Conservation (phyloP, 1,140 invertebrate species). For the Drosophila jambulina region DNA sequence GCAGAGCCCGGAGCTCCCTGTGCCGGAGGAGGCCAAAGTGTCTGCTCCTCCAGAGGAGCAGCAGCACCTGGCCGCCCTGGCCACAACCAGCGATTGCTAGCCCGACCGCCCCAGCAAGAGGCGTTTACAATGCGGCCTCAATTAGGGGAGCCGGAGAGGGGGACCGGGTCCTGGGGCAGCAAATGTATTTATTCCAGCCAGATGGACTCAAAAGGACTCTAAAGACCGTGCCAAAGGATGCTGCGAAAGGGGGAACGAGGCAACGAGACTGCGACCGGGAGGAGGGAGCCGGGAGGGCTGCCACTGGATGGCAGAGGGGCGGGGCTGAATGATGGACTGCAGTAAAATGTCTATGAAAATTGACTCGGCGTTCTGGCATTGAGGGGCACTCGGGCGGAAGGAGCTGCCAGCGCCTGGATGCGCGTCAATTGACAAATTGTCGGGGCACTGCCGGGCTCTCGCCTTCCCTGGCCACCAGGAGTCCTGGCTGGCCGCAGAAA, state of each 20-base stretch:
- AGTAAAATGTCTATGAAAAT: slow-evolving; percentile 72
- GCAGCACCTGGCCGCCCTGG: not conserved
- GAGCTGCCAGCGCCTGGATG: slow-evolving; percentile 72
- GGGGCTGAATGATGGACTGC: slow-evolving; percentile 45
- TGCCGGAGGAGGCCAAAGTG: not conserved
- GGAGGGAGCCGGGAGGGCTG: not conserved
- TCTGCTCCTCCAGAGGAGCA: not conserved
- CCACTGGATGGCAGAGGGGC: not conserved
- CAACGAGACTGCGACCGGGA: not conserved
- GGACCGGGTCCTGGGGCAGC: slow-evolving; percentile 34
- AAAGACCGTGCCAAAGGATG: slow-evolving; percentile 46
- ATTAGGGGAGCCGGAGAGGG: not conserved
- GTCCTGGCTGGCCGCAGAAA: slow-evolving; percentile 25
- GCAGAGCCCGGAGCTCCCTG: not conserved
- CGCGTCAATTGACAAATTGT: slow-evolving; percentile 80
- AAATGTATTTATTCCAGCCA: slow-evolving; percentile 79
- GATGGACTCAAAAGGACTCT: slow-evolving; percentile 74
- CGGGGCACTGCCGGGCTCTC: slow-evolving; percentile 3
- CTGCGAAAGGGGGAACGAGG: not conserved
- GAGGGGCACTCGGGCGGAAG: slow-evolving; percentile 71
- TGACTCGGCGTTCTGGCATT: slow-evolving; percentile 61
- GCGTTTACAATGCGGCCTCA: slow-evolving; percentile 4
- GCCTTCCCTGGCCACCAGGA: not conserved
- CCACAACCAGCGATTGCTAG: slow-evolving; percentile 24
- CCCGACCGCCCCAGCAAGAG: not conserved